Evolutionary conservation across 2,888 invertebrate species (phyloP).

Genomic region (Conomelus anceps): DNA sequence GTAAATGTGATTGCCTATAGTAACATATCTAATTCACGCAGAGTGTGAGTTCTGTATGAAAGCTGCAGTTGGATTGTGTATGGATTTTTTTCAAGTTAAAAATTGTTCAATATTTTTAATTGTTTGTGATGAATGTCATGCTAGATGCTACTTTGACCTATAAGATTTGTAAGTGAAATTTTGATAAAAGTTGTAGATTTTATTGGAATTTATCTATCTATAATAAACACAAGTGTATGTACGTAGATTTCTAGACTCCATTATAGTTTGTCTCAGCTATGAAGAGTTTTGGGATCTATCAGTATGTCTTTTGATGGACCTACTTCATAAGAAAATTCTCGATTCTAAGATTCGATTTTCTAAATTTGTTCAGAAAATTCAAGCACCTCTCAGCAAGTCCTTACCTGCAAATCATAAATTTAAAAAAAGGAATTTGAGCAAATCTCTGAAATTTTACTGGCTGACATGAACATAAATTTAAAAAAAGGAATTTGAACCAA

Average conservation of each 20-base stretch:
- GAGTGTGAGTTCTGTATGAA: not conserved
- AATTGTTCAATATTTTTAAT: not conserved
- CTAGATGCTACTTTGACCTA: not conserved
- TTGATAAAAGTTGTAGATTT: not conserved
- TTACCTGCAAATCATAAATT: too few relatives aligned
- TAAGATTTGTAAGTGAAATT: not conserved
- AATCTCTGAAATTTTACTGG: too few relatives aligned
- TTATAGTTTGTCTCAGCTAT: not conserved
- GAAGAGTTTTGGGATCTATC: not conserved
- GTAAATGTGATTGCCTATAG: not conserved
- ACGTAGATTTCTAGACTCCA: not conserved
- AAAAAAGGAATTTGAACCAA: too few relatives aligned
- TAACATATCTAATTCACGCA: not conserved
- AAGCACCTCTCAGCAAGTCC: too few relatives aligned
- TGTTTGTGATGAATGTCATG: not conserved
- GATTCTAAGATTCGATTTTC: too few relatives aligned
- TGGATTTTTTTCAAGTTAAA: not conserved
- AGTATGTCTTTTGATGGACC: not conserved
- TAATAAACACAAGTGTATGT: not conserved
- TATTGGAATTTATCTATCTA: not conserved
- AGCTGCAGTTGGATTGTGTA: not conserved
- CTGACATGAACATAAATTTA: too few relatives aligned
- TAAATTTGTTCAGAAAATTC: too few relatives aligned
- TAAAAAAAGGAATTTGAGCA: too few relatives aligned
- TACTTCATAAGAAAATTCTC: too few relatives aligned